A percentile compares a stretch with the other conserved stretches of the same genome.
phyloP scores from a whole-genome alignment of 2,888 invertebrate genomes.

The Dryobota labecula region DNA sequence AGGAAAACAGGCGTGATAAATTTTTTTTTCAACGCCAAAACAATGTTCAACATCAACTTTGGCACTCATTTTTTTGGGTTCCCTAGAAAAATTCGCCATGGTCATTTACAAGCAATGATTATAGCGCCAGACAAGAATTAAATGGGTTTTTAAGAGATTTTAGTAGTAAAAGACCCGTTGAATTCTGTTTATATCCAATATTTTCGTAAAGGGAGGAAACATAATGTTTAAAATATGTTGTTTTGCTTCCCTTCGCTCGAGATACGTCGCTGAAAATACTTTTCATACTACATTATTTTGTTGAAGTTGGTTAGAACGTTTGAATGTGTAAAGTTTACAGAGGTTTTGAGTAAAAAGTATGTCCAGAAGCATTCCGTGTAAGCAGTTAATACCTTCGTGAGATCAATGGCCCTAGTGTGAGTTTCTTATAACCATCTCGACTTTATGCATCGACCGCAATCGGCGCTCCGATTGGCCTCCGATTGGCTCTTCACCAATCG shows the following conservation, averaged over 20 bases:
- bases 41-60: not conserved
- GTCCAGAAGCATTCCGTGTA: not conserved
- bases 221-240: slow-evolving; percentile 56
- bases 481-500: no score
- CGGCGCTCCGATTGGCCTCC: no score
- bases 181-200: slow-evolving; percentile 41
- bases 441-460: no score
- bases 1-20: rapidly evolving
- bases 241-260: slow-evolving; percentile 31
- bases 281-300: slow-evolving; percentile 9
- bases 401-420: no score
- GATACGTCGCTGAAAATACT: slow-evolving; percentile 26
- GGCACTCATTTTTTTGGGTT: not conserved
- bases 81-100: slow-evolving; percentile 6
- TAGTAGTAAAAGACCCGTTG: slow-evolving; percentile 21
- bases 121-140: not conserved
- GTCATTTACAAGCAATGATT: slow-evolving; percentile 4
- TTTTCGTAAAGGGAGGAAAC: slow-evolving; percentile 42
- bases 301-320: slow-evolving; percentile 5
- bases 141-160: slow-evolving; percentile 31
- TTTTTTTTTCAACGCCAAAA: no score
- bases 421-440: no score
- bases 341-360: slow-evolving; percentile 5
- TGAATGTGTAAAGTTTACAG: not conserved
- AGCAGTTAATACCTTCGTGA: not conserved